Evolutionary conservation across 2,888 invertebrate species (phyloP), one percentile per base, ranked within the genome.

Genomic region (Unio delphinus): DNA sequence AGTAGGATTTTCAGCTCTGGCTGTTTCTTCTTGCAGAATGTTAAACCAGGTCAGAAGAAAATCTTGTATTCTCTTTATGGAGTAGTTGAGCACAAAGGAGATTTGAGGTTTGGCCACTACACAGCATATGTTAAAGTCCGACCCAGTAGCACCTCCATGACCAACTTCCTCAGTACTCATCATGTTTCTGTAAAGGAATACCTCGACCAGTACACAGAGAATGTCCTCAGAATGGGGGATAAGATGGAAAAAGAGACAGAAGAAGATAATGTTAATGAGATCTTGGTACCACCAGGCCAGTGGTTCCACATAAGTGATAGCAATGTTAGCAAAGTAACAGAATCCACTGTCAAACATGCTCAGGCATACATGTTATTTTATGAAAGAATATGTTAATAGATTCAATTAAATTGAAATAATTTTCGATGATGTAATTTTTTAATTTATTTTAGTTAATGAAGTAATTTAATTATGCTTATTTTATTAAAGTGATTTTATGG

Each of bases 281-380:
- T 78, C 81, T 71, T 83, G 57, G 79, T 80, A 20, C 82, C 83
- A 1, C 83, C 92, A 2, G 96, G 96, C 18, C 94, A 94, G 85
- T 99, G 99, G 99, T 99, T 95, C 91, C 95, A 95, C 88, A 94
- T 97, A 65, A 97, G 97, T 70, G 99, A 99, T 91, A 95, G 95
- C 70, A 93, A 94, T 86, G 96, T 98, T 0, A 92, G 93, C 57
- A 95, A 95, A 89, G 94, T 95, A 34, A 79, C 87, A 3, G 95
- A 96, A 90, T 93, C 94, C 4, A 92, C 93, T 78, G 98, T 98
- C 70, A 92, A 97, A 62, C 92, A 93, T 81, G 94, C 95, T 72
- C 96, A 98, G 90, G 98, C 99, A n/a, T 99, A 99, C 91, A 92
- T 99, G 66, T 92, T 99, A 58, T 99, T 99, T 91, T 99, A 99